Evolutionary conservation across 2,888 invertebrate species (phyloP).

Genomic region (Uropetala carovei): DNA sequence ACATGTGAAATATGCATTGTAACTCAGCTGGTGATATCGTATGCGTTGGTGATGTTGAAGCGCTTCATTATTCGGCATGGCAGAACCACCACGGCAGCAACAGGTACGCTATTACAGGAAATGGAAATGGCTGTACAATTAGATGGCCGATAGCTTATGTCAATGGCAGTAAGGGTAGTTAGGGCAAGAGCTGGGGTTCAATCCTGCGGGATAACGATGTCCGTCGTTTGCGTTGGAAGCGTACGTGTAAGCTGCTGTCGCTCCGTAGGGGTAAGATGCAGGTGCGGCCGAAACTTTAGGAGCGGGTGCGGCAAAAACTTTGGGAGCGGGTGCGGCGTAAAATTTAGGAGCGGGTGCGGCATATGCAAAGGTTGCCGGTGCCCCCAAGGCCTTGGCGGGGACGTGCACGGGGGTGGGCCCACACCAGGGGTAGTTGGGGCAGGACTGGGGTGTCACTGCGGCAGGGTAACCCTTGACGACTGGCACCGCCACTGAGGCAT

Average conservation of each 20-base stretch:
- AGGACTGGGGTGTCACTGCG: background rate
- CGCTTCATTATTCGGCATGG: no score
- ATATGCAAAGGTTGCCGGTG: background rate
- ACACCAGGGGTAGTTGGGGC: background rate
- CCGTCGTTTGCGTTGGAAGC: background rate
- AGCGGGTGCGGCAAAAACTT: background rate
- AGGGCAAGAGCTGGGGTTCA: background rate
- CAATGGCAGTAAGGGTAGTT: constrained; percentile 35
- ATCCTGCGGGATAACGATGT: background rate
- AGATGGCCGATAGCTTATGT: background rate
- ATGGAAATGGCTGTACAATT: no score
- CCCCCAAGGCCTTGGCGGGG: background rate
- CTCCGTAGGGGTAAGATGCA: background rate
- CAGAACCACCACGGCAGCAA: no score
- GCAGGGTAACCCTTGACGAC: background rate
- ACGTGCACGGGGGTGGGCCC: background rate
- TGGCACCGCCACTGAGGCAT: background rate
- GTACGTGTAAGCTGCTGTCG: background rate
- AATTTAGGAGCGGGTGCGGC: background rate
- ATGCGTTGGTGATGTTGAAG: no score
- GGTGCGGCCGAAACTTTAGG: background rate
- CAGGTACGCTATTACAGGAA: no score
- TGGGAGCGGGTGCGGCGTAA: background rate
- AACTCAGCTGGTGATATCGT: no score
- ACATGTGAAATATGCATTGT: no score